Base-by-base conservation (phyloP, 2,797 vertebrate genomes). In the Spea hammondii region DNA sequence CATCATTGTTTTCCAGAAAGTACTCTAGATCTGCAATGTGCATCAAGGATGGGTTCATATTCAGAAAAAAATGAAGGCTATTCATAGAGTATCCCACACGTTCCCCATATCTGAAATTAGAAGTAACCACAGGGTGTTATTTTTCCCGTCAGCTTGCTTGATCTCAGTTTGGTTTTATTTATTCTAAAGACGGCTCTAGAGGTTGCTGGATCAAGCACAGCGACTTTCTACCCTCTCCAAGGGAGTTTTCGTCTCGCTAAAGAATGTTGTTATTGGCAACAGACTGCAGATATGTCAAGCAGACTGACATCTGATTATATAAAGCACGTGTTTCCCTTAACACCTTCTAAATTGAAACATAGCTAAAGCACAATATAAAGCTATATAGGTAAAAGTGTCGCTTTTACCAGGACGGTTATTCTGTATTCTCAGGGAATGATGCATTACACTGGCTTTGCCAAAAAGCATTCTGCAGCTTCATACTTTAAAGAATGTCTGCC, bases 231-330 rank as follows among this genome's bases (percentile, higher is more conserved):
- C 66, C 73, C 72, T 71, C 75, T 79, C 78, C 72, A 75, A 80
- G 69, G 51, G 65, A 72, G 59, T 50, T 65, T 76, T 74, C 59
- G 47, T 75, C 50, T 67, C 55, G 67, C 59, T 76, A n/a, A 32
- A 71, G 66, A 44, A 76, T 80, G 79, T 80, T 70, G 73, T 80
- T 80, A 76, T 71, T 80, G 79, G 79, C 72, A 49, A 48, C 45
- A 62, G 64, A 47, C n/a, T 71, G 72, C 48, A 76, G 59, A 80
- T 80, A 80, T 75, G 72, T 80, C 79, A 80, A 67, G 44, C 59
- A 14, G 67, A 73, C 72, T 71, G 67, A 80, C 79, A 76, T 73
- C 79, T 80, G 57, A 76, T 80, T 80, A 80, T 80, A 76, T 54
- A 65, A 57, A 57, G 59, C 72, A 80, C 67, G 54, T 80, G 79